Evolutionary conservation across 2,797 vertebrate genomes (phyloP).

Genomic region (Acanthornis magna): DNA sequence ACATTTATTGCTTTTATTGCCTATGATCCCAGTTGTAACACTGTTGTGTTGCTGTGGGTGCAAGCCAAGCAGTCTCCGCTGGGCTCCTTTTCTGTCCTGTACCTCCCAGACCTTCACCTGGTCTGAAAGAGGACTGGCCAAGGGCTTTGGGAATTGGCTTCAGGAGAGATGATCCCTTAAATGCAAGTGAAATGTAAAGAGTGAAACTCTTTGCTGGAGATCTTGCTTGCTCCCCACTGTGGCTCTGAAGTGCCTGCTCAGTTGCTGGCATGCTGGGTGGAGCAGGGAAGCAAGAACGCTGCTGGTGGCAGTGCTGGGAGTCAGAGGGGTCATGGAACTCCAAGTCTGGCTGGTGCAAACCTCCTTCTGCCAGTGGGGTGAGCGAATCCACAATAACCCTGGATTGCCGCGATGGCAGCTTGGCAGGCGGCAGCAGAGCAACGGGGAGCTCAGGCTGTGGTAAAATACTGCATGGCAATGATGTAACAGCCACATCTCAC

Average conservation of each 20-base stretch:
- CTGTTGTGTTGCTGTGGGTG: background rate
- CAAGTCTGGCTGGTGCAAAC: background rate
- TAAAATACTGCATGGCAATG: background rate
- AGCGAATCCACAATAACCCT: background rate
- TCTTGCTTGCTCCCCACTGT: fast-evolving
- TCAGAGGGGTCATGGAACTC: background rate
- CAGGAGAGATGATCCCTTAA: background rate
- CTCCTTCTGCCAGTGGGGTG: background rate
- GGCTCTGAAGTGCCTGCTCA: background rate
- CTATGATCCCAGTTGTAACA: no score
- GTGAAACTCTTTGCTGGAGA: background rate
- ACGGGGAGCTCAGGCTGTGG: background rate
- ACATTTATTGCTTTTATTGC: background rate
- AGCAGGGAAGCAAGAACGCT: background rate
- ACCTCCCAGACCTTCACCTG: background rate
- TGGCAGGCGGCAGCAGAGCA: background rate
- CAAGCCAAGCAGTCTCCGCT: background rate
- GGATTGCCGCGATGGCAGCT: background rate
- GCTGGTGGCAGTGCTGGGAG: background rate
- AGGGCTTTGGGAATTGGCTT: background rate
- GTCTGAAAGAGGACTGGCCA: background rate
- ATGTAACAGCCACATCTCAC: background rate
- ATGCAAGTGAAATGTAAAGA: background rate
- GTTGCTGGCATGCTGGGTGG: fast-evolving
- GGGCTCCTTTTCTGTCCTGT: background rate